Evolutionary conservation across 2,113 vertebrate species (phyloP).

Genomic region (Oxyruncus cristatus): DNA sequence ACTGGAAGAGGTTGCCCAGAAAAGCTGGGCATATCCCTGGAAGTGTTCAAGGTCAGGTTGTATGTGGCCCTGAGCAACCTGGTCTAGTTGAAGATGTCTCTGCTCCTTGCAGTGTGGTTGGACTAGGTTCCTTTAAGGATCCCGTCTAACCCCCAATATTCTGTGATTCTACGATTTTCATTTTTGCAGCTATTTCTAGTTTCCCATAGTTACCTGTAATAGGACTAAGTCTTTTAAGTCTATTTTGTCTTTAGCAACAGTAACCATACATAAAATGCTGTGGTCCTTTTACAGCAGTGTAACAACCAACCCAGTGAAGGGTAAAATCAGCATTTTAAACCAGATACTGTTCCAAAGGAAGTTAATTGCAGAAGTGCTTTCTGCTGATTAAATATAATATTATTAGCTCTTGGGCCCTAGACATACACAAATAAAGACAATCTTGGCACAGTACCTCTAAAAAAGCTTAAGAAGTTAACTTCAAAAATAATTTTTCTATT

Average conservation of each 20-base stretch:
- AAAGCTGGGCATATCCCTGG: not conserved
- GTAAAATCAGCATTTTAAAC: not conserved
- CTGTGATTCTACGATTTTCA: not conserved
- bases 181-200: not conserved
- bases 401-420: not conserved
- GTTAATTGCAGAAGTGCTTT: not conserved
- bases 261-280: not conserved
- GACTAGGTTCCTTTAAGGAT: not conserved
- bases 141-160: not conserved
- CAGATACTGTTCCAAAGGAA: not conserved
- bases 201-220: not conserved
- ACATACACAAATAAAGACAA: not conserved
- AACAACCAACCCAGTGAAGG: not conserved
- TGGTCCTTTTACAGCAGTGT: not conserved
- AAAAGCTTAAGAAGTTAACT: not conserved
- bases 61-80: not conserved
- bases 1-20: not conserved
- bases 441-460: not conserved
- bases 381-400: not conserved
- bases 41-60: not conserved
- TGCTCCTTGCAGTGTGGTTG: not conserved
- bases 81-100: not conserved
- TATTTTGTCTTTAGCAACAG: not conserved
- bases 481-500: not conserved
- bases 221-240: not conserved